phyloP scores from a whole-genome alignment of 2,797 vertebrate species.

The Catharus ustulatus region DNA sequence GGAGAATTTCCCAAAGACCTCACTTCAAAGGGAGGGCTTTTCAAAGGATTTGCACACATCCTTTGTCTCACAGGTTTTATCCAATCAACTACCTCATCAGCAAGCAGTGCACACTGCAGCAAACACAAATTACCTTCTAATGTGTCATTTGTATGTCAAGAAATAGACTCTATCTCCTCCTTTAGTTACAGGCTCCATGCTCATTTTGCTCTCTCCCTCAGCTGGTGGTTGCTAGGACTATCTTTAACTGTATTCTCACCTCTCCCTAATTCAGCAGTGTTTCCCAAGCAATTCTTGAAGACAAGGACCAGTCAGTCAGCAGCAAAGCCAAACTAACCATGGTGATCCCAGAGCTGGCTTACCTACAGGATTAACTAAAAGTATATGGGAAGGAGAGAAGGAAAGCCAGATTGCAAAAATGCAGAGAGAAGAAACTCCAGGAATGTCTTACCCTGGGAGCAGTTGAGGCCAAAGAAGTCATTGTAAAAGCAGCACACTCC shows the following conservation, averaged over 20 bases:
- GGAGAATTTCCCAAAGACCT: background rate
- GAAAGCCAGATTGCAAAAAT: background rate
- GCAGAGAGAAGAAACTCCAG: background rate
- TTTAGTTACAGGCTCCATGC: background rate
- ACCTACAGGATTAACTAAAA: background rate
- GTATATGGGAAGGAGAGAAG: background rate
- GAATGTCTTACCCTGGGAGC: constrained; percentile 68
- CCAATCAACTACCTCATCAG: background rate
- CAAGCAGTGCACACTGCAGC: background rate
- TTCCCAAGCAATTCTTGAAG: background rate
- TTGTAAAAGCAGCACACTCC: constrained; percentile 85
- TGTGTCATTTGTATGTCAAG: background rate
- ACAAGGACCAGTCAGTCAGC: background rate
- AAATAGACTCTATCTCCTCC: background rate
- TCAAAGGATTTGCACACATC: background rate
- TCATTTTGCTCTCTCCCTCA: background rate
- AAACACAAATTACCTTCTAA: background rate
- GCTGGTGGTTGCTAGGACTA: background rate
- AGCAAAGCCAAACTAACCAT: background rate
- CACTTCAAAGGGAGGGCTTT: background rate
- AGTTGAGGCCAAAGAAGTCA: constrained; percentile 84
- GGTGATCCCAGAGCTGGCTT: background rate
- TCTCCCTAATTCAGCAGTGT: background rate
- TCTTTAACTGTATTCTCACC: background rate
- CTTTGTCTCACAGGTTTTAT: background rate